These are phyloP conservation scores for Stenurella melanura DNA, from an alignment of 2,888 invertebrate genomes.

Conservation along the genomic window DNA sequence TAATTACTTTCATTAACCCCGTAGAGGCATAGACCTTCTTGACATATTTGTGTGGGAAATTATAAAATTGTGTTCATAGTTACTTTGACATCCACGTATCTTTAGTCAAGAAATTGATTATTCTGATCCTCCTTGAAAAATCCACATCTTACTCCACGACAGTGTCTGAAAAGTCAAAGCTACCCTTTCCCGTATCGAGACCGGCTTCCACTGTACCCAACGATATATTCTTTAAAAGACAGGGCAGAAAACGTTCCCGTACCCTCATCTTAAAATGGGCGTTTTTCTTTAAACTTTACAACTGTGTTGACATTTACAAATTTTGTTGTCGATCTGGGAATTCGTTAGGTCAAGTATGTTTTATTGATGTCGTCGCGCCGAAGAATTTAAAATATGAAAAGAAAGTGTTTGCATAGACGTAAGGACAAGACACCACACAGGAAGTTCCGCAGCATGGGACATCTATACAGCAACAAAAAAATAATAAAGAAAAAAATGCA, in stretches of 20 bases:
- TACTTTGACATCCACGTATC: too few species aligned
- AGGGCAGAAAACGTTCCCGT: background rate
- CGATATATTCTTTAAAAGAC: conserved; percentile 2
- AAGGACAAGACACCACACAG: background rate
- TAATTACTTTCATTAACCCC: too few species aligned
- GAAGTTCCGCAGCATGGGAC: too few species aligned
- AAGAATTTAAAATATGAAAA: background rate
- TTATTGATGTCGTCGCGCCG: background rate
- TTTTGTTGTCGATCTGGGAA: conserved; percentile 27
- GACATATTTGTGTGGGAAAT: too few species aligned
- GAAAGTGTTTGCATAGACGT: background rate
- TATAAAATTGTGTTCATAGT: too few species aligned
- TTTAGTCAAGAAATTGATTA: too few species aligned
- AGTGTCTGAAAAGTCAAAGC: background rate
- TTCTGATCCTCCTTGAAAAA: too few species aligned
- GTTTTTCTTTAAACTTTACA: conserved; percentile 25
- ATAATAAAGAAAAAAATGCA: too few species aligned
- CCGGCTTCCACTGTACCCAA: background rate
- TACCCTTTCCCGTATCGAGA: background rate
- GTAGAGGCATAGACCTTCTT: too few species aligned
- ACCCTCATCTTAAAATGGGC: conserved; percentile 15
- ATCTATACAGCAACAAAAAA: too few species aligned
- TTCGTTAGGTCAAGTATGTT: conserved; percentile 21
- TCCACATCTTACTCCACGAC: background rate
- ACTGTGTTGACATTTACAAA: conserved; percentile 27